These are phyloP conservation scores for Hoplostethus atlanticus DNA, from an alignment of 2,797 vertebrate species.

Conservation along the genomic window DNA sequence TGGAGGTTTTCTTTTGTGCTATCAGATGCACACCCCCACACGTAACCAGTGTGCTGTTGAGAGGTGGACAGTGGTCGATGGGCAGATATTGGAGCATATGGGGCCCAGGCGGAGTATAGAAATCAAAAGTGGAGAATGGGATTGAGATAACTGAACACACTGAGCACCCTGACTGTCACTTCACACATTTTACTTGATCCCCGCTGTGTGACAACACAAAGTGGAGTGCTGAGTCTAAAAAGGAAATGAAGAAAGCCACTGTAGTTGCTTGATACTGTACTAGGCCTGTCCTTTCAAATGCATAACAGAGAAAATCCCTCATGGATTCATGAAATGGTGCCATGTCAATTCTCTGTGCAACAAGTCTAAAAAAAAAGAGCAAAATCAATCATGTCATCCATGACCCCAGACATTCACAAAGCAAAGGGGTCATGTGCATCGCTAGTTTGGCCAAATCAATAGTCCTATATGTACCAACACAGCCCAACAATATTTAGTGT, in stretches of 20 bases:
- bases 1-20: constrained; percentile 37
- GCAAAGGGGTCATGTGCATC: constrained; percentile 26
- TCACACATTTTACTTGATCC: constrained; percentile 27
- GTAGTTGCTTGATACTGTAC: neutral
- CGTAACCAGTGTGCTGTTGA: constrained; percentile 23
- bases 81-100: constrained; percentile 61
- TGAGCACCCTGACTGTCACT: constrained; percentile 27
- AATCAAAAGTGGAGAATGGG: constrained; percentile 62
- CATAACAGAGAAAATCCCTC: constrained; percentile 26
- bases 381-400: constrained; percentile 59
- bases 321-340: constrained; percentile 41
- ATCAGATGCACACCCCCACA: constrained; percentile 23
- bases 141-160: constrained; percentile 55
- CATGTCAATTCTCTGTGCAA: constrained; percentile 52
- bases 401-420: constrained; percentile 33
- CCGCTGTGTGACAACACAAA: constrained; percentile 22
- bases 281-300: constrained; percentile 3
- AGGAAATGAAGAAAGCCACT: constrained; percentile 17
- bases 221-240: constrained; percentile 14
- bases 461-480: constrained; percentile 7
- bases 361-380: constrained; percentile 49
- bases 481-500: constrained; percentile 39
- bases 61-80: constrained; percentile 58
- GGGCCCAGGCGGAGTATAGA: constrained; percentile 54
- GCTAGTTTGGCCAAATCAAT: constrained; percentile 53